Evolutionary conservation across 2,888 invertebrate genomes (phyloP).

Genomic region (Anodontia alba): DNA sequence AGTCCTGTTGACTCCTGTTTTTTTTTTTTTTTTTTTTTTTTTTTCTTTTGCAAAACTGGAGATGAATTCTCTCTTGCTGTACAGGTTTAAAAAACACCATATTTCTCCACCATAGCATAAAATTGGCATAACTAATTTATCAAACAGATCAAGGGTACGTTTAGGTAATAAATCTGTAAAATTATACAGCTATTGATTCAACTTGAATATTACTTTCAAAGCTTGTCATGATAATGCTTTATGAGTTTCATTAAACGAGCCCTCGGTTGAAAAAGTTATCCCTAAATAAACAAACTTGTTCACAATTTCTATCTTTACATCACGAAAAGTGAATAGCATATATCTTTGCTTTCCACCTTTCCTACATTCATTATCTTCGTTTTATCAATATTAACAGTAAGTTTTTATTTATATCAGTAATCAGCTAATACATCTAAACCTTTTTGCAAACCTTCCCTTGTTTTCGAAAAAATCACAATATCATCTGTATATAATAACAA

Average conservation of each 20-base stretch:
- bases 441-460: not conserved
- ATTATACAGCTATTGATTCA: slow-evolving; percentile 13
- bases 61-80: not conserved
- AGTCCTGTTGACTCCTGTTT: slow-evolving; percentile 21
- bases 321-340: not conserved
- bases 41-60: no score
- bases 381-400: not conserved
- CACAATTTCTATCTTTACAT: not conserved
- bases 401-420: slow-evolving; percentile 9
- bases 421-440: not conserved
- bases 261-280: slow-evolving; percentile 8
- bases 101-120: not conserved
- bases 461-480: slow-evolving; percentile 17
- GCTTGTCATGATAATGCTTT: slow-evolving; percentile 4
- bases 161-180: not conserved
- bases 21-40: slow-evolving; percentile 24
- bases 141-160: not conserved
- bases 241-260: slow-evolving; percentile 10
- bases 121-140: not conserved
- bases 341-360: not conserved
- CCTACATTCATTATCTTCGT: not conserved
- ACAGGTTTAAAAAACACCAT: not conserved
- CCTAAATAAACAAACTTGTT: slow-evolving; percentile 4
- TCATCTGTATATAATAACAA: slow-evolving; percentile 9
- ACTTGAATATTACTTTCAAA: not conserved